Conservation (phyloP, 1,140 invertebrate species). For the Holcopasites calliopsidis region DNA sequence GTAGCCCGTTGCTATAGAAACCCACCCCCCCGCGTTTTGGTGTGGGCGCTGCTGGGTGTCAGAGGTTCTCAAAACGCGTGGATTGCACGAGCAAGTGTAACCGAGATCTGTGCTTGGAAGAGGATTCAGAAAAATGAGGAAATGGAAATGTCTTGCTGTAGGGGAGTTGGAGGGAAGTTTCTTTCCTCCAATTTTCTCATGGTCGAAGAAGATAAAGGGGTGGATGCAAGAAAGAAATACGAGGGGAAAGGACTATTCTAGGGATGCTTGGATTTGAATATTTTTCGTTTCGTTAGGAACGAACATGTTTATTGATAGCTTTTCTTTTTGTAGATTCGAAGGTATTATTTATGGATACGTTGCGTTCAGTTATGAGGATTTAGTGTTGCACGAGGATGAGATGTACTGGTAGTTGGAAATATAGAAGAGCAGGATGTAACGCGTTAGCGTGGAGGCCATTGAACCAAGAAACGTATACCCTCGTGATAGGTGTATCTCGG, state of each 20-base stretch:
- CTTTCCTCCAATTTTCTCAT: no score
- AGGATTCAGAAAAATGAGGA: background rate
- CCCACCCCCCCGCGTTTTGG: slow-evolving; percentile 31
- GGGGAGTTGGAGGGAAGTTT: no score
- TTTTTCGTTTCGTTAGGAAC: no score
- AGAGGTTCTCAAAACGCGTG: slow-evolving; percentile 52
- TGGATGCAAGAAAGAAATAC: no score
- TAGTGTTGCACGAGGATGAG: background rate
- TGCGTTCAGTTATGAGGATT: background rate
- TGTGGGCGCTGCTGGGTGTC: slow-evolving; percentile 1
- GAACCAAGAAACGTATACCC: background rate
- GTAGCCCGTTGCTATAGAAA: slow-evolving; percentile 64
- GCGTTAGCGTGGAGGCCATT: slow-evolving; percentile 10
- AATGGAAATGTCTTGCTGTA: background rate
- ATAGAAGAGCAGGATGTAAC: background rate
- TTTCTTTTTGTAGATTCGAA: background rate
- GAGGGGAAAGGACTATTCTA: no score
- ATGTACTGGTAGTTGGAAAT: background rate
- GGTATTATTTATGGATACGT: background rate
- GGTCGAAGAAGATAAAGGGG: no score
- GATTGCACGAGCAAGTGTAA: background rate
- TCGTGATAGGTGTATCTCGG: background rate
- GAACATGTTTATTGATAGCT: no score
- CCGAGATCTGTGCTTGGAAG: background rate
- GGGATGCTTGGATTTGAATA: no score